Percentiles rank a stretch among this genome's conserved stretches.
Evolutionary conservation across 1,140 invertebrate genomes (phyloP).

Genomic region (Drosophila lacertosa): DNA sequence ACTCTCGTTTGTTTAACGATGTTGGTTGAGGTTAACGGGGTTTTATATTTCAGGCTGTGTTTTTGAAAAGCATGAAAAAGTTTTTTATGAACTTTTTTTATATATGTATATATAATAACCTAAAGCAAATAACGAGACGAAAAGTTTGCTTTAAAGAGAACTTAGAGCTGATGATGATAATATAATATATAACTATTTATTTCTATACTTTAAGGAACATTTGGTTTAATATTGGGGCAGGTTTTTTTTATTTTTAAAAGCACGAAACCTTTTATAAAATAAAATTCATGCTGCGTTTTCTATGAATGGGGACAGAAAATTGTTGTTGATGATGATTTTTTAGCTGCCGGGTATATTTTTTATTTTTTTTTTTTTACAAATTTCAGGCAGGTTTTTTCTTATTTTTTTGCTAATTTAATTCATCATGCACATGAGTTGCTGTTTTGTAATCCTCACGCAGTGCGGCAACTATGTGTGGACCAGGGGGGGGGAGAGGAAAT

Average conservation of each 20-base stretch:
- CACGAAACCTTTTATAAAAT: neutral
- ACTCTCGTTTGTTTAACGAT: too few relatives aligned
- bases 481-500: neutral
- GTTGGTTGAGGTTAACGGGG: neutral
- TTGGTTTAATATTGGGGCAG: neutral
- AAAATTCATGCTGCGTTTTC: neutral
- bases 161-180: too few relatives aligned
- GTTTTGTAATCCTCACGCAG: conserved; percentile 72
- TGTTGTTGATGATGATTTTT: conserved; percentile 7
- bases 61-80: too few relatives aligned
- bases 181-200: too few relatives aligned
- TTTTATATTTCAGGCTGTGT: too few relatives aligned
- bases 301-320: neutral
- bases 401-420: conserved; percentile 74
- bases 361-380: too few relatives aligned
- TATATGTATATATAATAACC: neutral
- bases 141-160: too few relatives aligned
- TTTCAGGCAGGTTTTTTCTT: conserved; percentile 11
- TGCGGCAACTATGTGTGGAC: conserved; percentile 6
- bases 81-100: too few relatives aligned
- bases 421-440: conserved; percentile 81
- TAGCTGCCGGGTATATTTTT: conserved; percentile 33
- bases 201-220: too few relatives aligned
- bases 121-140: too few relatives aligned
- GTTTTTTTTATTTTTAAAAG: neutral